Evolutionary conservation across 1,140 invertebrate genomes (phyloP), one percentile per base, ranked within the genome.

Genomic region (Phortica variegata): DNA sequence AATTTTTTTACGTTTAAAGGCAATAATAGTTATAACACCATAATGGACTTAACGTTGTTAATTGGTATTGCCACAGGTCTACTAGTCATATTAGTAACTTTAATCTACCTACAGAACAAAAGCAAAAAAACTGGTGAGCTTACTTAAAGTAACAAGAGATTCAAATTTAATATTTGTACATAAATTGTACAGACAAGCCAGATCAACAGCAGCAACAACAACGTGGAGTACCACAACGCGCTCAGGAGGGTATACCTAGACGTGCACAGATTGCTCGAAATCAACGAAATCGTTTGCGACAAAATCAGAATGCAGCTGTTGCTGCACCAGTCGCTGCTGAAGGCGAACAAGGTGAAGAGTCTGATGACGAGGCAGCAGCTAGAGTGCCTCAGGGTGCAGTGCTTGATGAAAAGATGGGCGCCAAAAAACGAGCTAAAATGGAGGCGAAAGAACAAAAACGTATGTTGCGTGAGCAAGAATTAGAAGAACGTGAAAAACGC

Each of bases 361-460:
- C 78, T 16, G 77, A 80, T 31, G 78, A 78, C 7, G 73, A 62
- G 3, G 47, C 18, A 2, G 56, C 43, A 8, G 54, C 17, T 9
- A 62, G 63, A 19, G 43, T 58, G 3, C 59, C 68, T 0, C 59
- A 65, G 16, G 60, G 61, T 8, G 56, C 56, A 15, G 72, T 79
- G 13, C 61, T 82, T 32, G 86, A 88, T 58, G 84, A 85, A 4
- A 97, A 95, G 80, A 84, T 97, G 62, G 95, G 95, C 6, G 87
- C 92, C 0, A 98, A 98, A 77, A 95, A 95, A 77, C 76, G 87
- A 16, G 91, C 91, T 1, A 95, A 95, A 77, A 68, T 95, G 37
- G 90, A 94, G 79, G 88, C 90, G 0, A 98, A 98, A 76, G 90
- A 92, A 43, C 93, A 96, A 56, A 94, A 88, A 61, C 90, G 89